These are phyloP conservation scores for Prunella himalayana DNA, from an alignment of 2,113 vertebrate genomes.

Conservation along the genomic window DNA sequence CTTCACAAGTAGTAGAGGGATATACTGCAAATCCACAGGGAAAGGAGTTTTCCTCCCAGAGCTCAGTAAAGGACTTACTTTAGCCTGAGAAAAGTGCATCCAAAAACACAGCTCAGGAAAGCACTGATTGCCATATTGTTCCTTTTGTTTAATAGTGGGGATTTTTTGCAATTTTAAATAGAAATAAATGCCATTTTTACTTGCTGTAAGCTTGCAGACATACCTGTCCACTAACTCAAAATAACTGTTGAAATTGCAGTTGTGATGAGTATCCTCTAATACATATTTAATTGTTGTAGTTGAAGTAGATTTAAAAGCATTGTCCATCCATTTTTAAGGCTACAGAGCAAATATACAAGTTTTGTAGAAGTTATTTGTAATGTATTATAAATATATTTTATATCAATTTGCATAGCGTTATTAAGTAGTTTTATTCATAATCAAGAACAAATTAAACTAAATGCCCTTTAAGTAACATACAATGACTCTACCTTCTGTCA, in stretches of 20 bases:
- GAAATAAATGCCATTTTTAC: neutral
- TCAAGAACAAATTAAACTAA: conserved; percentile 3
- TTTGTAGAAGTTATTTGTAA: neutral
- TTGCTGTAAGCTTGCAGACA: neutral
- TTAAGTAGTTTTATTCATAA: neutral
- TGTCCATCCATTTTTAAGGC: neutral
- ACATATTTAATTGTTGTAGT: fast-evolving
- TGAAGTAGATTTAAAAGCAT: neutral
- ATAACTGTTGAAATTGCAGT: neutral
- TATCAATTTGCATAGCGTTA: neutral
- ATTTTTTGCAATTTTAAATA: neutral
- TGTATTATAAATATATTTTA: neutral
- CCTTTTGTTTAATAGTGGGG: neutral
- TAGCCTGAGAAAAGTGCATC: neutral
- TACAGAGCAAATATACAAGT: neutral
- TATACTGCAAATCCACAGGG: neutral
- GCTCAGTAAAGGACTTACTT: neutral
- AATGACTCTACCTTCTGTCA: neutral
- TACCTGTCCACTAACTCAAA: neutral
- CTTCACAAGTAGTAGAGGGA: neutral
- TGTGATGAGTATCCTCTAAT: neutral
- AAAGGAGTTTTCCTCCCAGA: neutral
- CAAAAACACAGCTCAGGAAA: neutral
- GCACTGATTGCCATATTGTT: neutral
- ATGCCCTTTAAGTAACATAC: neutral